Evolutionary conservation across 1,140 invertebrate genomes (phyloP).

Genomic region (Chironomus striatipennis): DNA sequence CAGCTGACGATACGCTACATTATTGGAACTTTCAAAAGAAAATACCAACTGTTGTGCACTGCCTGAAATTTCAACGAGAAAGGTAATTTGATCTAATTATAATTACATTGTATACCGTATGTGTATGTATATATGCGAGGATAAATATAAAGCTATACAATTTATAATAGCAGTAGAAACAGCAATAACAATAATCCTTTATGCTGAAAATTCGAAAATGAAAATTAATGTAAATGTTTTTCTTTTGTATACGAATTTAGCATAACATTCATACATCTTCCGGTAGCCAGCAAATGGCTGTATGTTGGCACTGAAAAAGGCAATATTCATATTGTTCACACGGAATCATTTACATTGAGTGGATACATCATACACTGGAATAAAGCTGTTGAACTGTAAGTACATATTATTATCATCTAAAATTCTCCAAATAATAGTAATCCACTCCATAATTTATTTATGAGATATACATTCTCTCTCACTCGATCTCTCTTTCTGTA

Average conservation of each 20-base stretch:
- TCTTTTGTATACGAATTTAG: slow-evolving; percentile 42
- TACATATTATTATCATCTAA: slow-evolving; percentile 37
- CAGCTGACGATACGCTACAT: slow-evolving; percentile 90
- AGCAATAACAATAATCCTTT: background rate
- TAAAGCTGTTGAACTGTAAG: slow-evolving; percentile 99
- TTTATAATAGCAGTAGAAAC: background rate
- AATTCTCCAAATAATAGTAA: slow-evolving; percentile 1
- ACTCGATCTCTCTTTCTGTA: background rate
- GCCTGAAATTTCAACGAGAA: slow-evolving; percentile 94
- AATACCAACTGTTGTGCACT: slow-evolving; percentile 87
- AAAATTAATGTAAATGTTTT: slow-evolving; percentile 20
- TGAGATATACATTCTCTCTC: background rate
- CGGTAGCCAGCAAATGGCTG: slow-evolving; percentile 96
- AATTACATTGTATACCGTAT: background rate
- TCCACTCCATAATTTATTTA: background rate
- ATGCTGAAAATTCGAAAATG: background rate
- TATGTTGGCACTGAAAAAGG: slow-evolving; percentile 96
- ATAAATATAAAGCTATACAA: background rate
- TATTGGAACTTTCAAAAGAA: slow-evolving; percentile 97
- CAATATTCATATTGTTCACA: slow-evolving; percentile 95
- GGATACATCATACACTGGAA: slow-evolving; percentile 99
- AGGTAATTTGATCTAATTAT: slow-evolving; percentile 52
- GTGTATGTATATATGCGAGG: too few species aligned
- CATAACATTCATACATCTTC: slow-evolving; percentile 86
- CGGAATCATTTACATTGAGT: slow-evolving; percentile 90